A percentile compares a stretch with the other conserved stretches of the same genome.
Evolutionary conservation across 2,888 invertebrate species (phyloP).

Genomic region (Galerucella nymphaeae): DNA sequence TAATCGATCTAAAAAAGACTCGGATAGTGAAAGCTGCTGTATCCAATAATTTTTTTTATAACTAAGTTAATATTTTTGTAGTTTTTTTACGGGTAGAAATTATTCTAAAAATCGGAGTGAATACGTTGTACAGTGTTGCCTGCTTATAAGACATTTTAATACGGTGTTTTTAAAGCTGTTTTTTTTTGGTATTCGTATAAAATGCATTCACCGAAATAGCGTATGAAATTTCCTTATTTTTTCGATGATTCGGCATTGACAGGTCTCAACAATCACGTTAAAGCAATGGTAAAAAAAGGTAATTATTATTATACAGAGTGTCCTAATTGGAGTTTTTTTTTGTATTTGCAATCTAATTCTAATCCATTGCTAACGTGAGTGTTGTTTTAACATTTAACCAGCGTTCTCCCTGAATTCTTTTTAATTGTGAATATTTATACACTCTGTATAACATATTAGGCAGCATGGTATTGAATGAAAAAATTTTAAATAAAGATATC

Average conservation of each 20-base stretch:
- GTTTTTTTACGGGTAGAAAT: slow-evolving; percentile 53
- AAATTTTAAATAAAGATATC: too few relatives aligned
- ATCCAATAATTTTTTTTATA: slow-evolving; percentile 60
- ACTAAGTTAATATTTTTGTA: slow-evolving; percentile 43
- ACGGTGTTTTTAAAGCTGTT: slow-evolving; percentile 29
- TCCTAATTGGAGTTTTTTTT: slow-evolving; percentile 47
- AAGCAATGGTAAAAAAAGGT: slow-evolving; percentile 64
- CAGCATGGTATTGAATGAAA: too few relatives aligned
- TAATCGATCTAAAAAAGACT: slow-evolving; percentile 41
- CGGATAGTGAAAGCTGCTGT: slow-evolving; percentile 57
- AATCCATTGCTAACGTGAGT: slow-evolving; percentile 67
- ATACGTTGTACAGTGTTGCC: slow-evolving; percentile 40
- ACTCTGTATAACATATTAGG: neutral
- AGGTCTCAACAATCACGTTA: slow-evolving; percentile 62
- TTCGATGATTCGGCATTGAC: slow-evolving; percentile 48
- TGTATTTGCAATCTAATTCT: slow-evolving; percentile 54
- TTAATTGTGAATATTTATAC: neutral
- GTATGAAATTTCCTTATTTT: slow-evolving; percentile 48
- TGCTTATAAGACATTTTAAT: slow-evolving; percentile 40
- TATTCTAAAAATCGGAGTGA: slow-evolving; percentile 54
- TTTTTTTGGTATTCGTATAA: slow-evolving; percentile 39
- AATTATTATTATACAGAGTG: slow-evolving; percentile 61
- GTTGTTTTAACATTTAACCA: slow-evolving; percentile 55
- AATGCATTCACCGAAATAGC: slow-evolving; percentile 57
- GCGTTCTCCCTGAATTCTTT: neutral